Percentiles rank a stretch among this genome's conserved stretches.
phyloP scores from a whole-genome alignment of 2,113 vertebrate genomes.

The Cryptotis parvus region DNA sequence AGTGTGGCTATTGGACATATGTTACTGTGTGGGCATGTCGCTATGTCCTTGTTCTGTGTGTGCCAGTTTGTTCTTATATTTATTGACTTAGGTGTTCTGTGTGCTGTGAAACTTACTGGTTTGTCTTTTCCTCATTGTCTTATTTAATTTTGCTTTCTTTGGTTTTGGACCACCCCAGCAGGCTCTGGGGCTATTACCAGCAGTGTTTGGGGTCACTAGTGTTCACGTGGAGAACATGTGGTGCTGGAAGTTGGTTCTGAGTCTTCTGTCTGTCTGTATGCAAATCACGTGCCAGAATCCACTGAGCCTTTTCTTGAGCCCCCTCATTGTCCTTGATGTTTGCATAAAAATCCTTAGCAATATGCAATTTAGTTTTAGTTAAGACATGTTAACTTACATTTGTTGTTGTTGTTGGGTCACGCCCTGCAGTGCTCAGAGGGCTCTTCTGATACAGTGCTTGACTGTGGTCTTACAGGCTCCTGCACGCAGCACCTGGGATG shows the following conservation, averaged over 20 bases:
- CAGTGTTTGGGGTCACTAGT: neutral
- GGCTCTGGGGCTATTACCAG: neutral
- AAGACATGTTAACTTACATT: neutral
- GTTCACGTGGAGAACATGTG: too few species aligned
- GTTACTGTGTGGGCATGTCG: neutral
- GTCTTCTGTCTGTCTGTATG: too few species aligned
- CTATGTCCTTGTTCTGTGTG: neutral
- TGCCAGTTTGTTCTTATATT: neutral
- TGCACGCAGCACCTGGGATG: too few species aligned
- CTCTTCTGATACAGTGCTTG: too few species aligned
- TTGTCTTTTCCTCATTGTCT: too few species aligned
- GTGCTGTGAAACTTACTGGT: neutral
- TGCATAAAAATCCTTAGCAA: neutral
- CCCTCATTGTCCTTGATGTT: conserved; percentile 24
- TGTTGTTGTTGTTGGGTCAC: too few species aligned
- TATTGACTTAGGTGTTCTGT: neutral
- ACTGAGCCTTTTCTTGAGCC: neutral
- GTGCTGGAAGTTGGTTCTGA: too few species aligned
- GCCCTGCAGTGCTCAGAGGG: too few species aligned
- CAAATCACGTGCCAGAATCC: neutral
- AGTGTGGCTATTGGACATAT: neutral
- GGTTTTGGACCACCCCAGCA: neutral
- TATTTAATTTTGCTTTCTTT: too few species aligned
- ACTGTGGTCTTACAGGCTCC: too few species aligned
- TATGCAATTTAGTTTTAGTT: neutral